These are phyloP conservation scores for Betta splendens DNA, from an alignment of 2,797 vertebrate genomes.

Conservation along the genomic window DNA sequence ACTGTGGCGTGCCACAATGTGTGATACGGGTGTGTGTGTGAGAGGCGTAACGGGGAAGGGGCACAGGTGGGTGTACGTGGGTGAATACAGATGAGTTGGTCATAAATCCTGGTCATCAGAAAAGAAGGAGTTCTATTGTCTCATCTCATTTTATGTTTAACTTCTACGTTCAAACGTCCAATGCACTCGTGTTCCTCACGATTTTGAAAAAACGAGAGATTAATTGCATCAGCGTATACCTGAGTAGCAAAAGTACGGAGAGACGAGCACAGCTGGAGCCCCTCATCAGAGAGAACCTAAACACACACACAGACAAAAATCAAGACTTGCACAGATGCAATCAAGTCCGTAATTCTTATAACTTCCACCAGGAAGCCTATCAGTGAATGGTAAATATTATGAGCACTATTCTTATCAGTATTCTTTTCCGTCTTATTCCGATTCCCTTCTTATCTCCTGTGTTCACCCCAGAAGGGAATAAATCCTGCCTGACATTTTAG, in stretches of 20 bases:
- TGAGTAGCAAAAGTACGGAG: conserved; percentile 88
- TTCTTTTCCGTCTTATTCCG: conserved; percentile 20
- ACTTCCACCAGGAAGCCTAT: conserved; percentile 8
- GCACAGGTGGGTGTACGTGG: conserved; percentile 27
- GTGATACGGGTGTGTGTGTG: conserved; percentile 43
- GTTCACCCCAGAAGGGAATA: conserved; percentile 46
- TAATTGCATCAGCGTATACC: conserved; percentile 76
- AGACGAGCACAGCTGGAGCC: conserved; percentile 89
- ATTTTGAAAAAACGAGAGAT: conserved; percentile 1
- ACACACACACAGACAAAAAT: conserved; percentile 4
- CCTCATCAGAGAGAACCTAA: conserved; percentile 92
- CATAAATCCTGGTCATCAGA: conserved; percentile 9
- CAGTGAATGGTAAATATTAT: conserved; percentile 14
- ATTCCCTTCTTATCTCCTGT: conserved; percentile 43
- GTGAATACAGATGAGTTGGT: conserved; percentile 10
- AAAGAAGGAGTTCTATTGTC: conserved; percentile 4
- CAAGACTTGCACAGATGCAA: conserved; percentile 14
- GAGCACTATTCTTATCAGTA: conserved; percentile 40
- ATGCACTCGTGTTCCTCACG: background rate
- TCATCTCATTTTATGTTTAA: background rate
- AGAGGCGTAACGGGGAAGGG: conserved; percentile 13
- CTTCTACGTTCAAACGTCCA: background rate
- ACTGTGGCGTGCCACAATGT: conserved; percentile 35
- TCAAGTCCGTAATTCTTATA: background rate
- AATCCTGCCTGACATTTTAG: conserved; percentile 49